These are phyloP conservation scores for Calcarius lapponicus DNA, from an alignment of 2,797 vertebrate species.

Conservation along the genomic window DNA sequence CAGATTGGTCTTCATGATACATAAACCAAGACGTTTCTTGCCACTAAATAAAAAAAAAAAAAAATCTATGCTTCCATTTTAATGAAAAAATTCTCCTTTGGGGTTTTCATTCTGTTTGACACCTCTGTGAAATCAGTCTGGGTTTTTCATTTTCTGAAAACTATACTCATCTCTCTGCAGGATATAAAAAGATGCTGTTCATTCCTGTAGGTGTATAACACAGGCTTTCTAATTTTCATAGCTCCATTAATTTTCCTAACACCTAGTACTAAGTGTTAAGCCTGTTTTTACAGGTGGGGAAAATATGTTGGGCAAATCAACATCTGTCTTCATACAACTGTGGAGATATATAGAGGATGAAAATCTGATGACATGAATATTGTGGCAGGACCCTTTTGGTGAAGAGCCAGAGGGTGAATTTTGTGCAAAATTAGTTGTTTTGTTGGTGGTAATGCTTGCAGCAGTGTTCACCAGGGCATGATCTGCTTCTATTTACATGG, in stretches of 20 bases:
- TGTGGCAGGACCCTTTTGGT: not conserved
- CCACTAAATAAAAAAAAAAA: not conserved
- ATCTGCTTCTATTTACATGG: rapidly evolving
- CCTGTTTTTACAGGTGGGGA: not conserved
- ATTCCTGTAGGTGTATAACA: not conserved
- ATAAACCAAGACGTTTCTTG: not conserved
- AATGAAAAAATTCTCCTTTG: not conserved
- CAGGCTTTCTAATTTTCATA: not conserved
- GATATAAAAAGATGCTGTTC: not conserved
- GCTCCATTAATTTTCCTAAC: not conserved
- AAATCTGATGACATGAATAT: not conserved
- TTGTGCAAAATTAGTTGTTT: not conserved
- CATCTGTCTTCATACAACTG: not conserved
- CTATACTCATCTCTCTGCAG: not conserved
- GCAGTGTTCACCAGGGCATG: not conserved
- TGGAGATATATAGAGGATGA: not conserved
- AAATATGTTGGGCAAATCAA: not conserved
- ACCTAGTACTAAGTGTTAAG: not conserved
- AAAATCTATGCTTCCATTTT: not conserved
- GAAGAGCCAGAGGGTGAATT: not conserved
- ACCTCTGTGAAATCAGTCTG: not conserved
- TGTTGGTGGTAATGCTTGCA: not conserved
- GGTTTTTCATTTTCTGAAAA: not conserved
- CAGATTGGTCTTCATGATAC: not conserved
- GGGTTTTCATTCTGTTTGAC: not conserved